Evolutionary conservation across 2,797 vertebrate genomes (phyloP), one percentile per base, ranked within the genome.

Genomic region (Pangasius djambal): DNA sequence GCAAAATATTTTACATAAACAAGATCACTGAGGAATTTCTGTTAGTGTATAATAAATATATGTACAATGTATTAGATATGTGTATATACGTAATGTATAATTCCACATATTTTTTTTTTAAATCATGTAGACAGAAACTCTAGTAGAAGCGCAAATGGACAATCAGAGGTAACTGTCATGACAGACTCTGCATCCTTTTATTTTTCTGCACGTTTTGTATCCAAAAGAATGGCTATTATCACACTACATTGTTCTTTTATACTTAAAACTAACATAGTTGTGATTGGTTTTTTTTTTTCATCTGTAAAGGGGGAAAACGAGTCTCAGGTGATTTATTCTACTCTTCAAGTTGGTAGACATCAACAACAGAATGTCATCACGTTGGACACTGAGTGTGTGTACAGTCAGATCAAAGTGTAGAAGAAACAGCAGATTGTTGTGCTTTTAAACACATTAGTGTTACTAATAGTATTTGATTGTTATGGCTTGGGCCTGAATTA

Each of bases 341-440:
- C 92, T 9, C 0, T 94, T 84, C 37, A 90, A 61, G 65, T 94
- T 79, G 87, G 28, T 44, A 89, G 50, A 83, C 44, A 87, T 18
- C 82, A 79, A n/a, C 52, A 90, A 59, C 79, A 84, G 84, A 74
- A 37, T 22, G 28, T 22, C 63, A 20, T 72, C 15, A 37, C 57
- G n/a, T 4, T 28, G 75, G 0, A 81, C 6, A 86, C 0, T 67
- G 79, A 90, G 0, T 93, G 92, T 90, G 4, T 95, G 50, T 95
- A 95, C 65, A 94, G 92, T 91, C 77, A 93, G 72, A 85, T 95
- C 86, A 92, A 91, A 50, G 4, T 92, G 12, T 88, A 92, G 44
- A 65, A 34, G 72, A 83, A 87, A 74, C 18, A 28, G 28, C 79
- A 72, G 37, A 57, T 34, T 61, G 82, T 67, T 79, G n/a, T n/a